A percentile compares a stretch with the other conserved stretches of the same genome.
Evolutionary conservation across 2,113 vertebrate species (phyloP).

Genomic region (Pomatorhinus ruficollis): DNA sequence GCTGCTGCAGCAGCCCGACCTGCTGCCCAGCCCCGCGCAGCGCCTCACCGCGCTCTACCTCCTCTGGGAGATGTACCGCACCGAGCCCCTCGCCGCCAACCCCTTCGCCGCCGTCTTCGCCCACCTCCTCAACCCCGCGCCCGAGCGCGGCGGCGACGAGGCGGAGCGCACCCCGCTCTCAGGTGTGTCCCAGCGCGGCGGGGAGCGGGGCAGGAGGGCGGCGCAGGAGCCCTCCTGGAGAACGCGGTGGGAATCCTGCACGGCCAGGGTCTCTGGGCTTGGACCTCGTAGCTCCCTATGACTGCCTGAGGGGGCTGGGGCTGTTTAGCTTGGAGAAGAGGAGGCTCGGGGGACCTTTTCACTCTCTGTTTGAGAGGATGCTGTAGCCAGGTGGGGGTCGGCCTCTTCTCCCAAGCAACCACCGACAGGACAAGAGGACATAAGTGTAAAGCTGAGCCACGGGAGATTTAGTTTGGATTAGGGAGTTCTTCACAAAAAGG

Average conservation of each 20-base stretch:
- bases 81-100: constrained; percentile 94
- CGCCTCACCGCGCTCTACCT: constrained; percentile 96
- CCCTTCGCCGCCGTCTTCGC: constrained; percentile 97
- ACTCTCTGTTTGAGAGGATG: too few species aligned
- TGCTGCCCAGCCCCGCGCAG: constrained; percentile 92
- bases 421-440: too few species aligned
- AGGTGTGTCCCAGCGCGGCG: constrained; percentile 67
- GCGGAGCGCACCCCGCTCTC: constrained; percentile 87
- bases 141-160: constrained; percentile 83
- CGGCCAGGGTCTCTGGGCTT: rapidly evolving
- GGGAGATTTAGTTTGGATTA: neutral
- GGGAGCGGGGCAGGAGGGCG: rapidly evolving
- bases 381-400: too few species aligned
- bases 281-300: rapidly evolving
- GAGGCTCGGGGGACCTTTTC: neutral
- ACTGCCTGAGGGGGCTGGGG: neutral
- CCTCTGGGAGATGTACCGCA: constrained; percentile 99
- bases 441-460: neutral
- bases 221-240: rapidly evolving
- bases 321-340: neutral
- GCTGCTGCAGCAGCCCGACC: constrained; percentile 95
- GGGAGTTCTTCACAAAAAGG: too few species aligned
- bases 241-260: rapidly evolving
- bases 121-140: constrained; percentile 91
- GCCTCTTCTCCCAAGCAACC: neutral